These are phyloP conservation scores for Hemithea aestivaria DNA, from an alignment of 2,888 invertebrate genomes.

Conservation along the genomic window DNA sequence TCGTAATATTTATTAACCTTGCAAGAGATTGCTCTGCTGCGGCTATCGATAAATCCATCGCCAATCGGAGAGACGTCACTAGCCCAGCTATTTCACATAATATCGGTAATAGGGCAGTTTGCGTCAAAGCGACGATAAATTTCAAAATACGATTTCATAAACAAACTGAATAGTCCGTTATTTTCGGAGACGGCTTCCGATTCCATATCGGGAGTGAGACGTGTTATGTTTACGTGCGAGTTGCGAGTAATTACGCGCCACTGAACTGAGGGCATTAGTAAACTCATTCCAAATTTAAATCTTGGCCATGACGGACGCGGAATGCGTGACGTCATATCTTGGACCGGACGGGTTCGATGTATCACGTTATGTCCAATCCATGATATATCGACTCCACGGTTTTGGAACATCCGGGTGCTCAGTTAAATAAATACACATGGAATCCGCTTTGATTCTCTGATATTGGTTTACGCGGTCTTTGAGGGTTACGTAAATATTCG, in stretches of 20 bases:
- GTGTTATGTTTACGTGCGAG: constrained; percentile 40
- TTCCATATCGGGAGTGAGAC: constrained; percentile 52
- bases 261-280: constrained; percentile 39
- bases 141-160: constrained; percentile 1
- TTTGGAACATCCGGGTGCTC: constrained; percentile 23
- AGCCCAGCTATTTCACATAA: background rate
- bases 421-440: constrained; percentile 12
- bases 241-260: constrained; percentile 50
- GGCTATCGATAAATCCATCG: no score
- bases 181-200: constrained; percentile 36
- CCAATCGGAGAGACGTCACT: background rate
- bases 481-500: no score
- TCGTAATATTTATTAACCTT: no score
- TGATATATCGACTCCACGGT: constrained; percentile 44
- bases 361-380: constrained; percentile 27
- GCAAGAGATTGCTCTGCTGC: no score
- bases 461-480: no score
- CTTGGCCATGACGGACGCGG: constrained; percentile 57
- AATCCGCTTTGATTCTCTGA: no score
- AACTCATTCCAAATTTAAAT: constrained; percentile 67
- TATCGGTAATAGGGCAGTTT: constrained; percentile 5
- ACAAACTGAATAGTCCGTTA: constrained; percentile 29
- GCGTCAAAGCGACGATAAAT: constrained; percentile 20
- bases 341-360: constrained; percentile 26
- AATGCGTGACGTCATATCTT: constrained; percentile 60